Evolutionary conservation across 2,888 invertebrate genomes (phyloP).

Genomic region (Eucera pruinosa): DNA sequence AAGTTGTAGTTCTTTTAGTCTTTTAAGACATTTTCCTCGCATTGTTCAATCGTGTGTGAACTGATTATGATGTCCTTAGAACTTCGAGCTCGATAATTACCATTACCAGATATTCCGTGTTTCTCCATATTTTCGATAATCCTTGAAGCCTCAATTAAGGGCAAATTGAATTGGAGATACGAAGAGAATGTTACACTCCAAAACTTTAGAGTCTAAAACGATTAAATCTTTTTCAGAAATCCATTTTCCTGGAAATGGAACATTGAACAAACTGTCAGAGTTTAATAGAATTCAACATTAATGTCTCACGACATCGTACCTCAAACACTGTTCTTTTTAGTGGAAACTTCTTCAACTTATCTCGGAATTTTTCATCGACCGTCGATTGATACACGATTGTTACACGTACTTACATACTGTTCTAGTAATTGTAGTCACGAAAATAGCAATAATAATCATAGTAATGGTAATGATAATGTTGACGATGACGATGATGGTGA

Average conservation of each 20-base stretch:
- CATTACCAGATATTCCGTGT: not conserved
- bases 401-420: constrained; percentile 32
- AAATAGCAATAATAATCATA: constrained; percentile 46
- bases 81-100: not conserved
- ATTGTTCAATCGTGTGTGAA: not conserved
- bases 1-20: not conserved
- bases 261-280: not conserved
- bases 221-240: not conserved
- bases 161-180: not conserved
- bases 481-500: constrained; percentile 43
- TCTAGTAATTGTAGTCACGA: constrained; percentile 36
- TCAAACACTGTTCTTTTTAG: not conserved
- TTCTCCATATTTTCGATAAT: no score
- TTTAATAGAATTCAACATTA: not conserved
- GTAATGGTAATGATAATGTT: constrained; percentile 45
- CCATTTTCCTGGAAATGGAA: not conserved
- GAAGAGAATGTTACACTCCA: not conserved
- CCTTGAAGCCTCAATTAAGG: not conserved
- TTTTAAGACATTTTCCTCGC: not conserved
- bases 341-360: not conserved
- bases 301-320: not conserved
- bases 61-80: not conserved
- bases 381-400: constrained; percentile 46
- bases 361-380: constrained; percentile 14
- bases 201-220: not conserved